Base-by-base conservation (phyloP, 2,888 invertebrate species). In the Agrotis exclamationis region DNA sequence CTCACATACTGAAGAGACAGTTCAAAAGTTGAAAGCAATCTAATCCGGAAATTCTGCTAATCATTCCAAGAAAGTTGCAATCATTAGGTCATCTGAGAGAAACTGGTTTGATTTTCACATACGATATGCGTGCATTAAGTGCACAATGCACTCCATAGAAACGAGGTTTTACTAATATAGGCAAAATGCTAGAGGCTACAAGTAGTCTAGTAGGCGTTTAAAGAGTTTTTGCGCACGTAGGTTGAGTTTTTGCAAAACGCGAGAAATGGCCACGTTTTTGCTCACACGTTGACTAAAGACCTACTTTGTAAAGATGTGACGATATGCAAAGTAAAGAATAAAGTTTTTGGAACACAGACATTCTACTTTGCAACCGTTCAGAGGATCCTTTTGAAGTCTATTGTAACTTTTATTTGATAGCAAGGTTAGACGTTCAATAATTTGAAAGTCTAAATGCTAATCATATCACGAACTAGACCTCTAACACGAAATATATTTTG, bases 21-120 rank as follows among this genome's bases (percentile, higher is more conserved):
- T 58, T 54, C 28, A 70, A 47, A 70, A 62, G 28, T 77, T 71
- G 57, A 58, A 58, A 77, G 71, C 56, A 57, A 62, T 59, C 63
- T 78, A 58, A 78, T 56, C 57, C 62, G 76, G 65, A 58, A 58
- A 71, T 59, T 39, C 53, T 50, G 24, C 44, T 69, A 54, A 62
- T 64, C 60, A 62, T 59, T 75, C 65, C 44, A 80, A 63, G 79
- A 79, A 79, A 80, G 79, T 79, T 64, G 70, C 76, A 70, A 65
- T 47, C 65, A 76, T 70, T 67, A 67, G 63, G 81, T 62, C 77
- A 76, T 22, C 76, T 53, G 44, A 44, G 51, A 76, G 67, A 70
- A 76, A 76, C 79, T 44, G 63, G 70, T 80, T 80, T 64, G 67
- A 70, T 76, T 67, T 79, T 79, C 76, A 70, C 76, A 79, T 62